Percentiles rank a stretch among this genome's conserved stretches.
These are phyloP conservation scores for Clarias magur DNA, from an alignment of 2,113 vertebrate genomes.

Conservation along the genomic window DNA sequence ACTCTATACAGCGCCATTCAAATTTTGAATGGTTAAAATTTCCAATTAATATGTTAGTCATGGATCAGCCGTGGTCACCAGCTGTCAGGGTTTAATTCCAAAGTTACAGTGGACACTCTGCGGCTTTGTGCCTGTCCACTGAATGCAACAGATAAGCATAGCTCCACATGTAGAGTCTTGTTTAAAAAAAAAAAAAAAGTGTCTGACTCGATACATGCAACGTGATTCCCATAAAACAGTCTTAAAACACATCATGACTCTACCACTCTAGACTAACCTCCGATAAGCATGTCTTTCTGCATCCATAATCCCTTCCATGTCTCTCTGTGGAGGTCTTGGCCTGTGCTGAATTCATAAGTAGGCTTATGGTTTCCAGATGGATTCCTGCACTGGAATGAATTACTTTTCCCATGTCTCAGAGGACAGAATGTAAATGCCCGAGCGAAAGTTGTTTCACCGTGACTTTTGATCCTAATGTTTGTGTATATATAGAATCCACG, in stretches of 20 bases:
- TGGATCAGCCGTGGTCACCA: too few species aligned
- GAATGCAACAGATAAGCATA: neutral
- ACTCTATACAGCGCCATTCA: too few species aligned
- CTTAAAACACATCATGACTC: neutral
- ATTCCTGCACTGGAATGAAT: constrained; percentile 27
- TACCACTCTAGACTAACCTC: neutral
- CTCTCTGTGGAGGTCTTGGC: constrained; percentile 45
- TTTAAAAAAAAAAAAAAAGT: neutral
- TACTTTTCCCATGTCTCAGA: constrained; percentile 23
- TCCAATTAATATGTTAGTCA: too few species aligned
- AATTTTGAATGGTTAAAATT: too few species aligned
- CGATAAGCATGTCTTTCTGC: constrained; percentile 18
- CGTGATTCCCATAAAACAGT: constrained; percentile 1
- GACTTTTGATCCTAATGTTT: neutral
- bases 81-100: neutral
- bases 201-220: neutral
- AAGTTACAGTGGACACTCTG: neutral
- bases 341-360: constrained; percentile 32
- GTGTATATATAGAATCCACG: constrained; percentile 4
- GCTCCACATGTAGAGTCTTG: neutral
- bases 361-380: constrained; percentile 52
- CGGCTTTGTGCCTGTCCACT: neutral
- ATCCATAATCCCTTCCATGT: constrained; percentile 30
- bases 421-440: constrained; percentile 27
- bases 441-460: neutral